Conservation (phyloP, 2,797 vertebrate genomes). For the Rhynchonycteris naso region DNA sequence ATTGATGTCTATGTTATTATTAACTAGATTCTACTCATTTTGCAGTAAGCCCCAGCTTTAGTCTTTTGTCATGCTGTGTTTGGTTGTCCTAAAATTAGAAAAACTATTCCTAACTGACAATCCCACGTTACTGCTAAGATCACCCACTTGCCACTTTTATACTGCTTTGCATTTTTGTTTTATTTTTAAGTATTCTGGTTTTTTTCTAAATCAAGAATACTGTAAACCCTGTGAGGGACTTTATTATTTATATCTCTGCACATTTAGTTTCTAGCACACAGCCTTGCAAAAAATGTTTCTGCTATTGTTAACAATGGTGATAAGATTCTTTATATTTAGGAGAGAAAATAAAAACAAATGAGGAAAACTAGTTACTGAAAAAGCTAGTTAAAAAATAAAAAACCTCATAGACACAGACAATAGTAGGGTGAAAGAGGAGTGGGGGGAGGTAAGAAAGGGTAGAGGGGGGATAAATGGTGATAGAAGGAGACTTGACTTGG, state of each 20-base stretch:
- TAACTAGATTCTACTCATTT: neutral
- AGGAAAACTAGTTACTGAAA: neutral
- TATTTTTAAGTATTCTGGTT: neutral
- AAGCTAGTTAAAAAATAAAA: neutral
- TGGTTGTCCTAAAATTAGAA: neutral
- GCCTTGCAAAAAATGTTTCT: constrained; percentile 18
- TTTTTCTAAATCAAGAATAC: neutral
- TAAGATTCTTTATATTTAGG: constrained; percentile 6
- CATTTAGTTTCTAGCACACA: neutral
- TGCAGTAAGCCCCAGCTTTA: neutral
- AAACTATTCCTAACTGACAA: neutral
- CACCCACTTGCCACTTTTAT: neutral
- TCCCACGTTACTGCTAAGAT: neutral
- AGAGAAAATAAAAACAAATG: constrained; percentile 39
- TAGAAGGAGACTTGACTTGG: neutral
- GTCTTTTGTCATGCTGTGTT: neutral
- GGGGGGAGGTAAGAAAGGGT: neutral
- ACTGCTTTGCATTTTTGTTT: neutral
- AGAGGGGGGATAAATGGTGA: neutral
- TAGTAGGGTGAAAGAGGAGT: too few relatives aligned
- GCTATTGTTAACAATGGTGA: neutral
- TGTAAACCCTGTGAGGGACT: neutral
- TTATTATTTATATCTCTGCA: neutral
- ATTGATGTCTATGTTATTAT: neutral
- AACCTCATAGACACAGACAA: neutral